These are phyloP conservation scores for Callinectes sapidus DNA, from an alignment of 2,888 invertebrate genomes.

Conservation along the genomic window DNA sequence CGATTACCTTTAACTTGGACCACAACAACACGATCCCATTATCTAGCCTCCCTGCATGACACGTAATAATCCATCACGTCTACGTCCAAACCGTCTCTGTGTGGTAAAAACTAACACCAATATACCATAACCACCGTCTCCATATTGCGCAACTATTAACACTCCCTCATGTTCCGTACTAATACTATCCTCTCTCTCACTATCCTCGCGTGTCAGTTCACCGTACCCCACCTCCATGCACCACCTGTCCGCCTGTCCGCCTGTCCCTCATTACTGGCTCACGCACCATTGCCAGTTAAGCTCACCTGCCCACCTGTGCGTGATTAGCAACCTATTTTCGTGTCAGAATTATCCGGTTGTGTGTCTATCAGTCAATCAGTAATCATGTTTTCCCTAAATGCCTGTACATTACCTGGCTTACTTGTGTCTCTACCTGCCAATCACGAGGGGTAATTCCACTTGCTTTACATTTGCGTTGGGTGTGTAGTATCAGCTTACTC, in stretches of 20 bases:
- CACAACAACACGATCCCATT: background rate
- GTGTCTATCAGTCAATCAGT: background rate
- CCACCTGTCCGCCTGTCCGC: too few species aligned
- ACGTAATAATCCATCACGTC: background rate
- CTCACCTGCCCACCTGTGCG: background rate
- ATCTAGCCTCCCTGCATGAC: background rate
- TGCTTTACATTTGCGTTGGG: background rate
- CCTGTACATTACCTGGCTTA: background rate
- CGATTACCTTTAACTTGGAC: background rate
- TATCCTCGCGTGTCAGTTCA: background rate
- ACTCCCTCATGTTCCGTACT: background rate
- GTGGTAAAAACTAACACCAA: background rate
- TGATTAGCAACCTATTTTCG: slow-evolving; percentile 18
- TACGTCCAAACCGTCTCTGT: background rate
- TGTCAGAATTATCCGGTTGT: background rate
- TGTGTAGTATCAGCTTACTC: too few species aligned
- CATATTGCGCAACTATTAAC: background rate
- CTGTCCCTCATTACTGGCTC: background rate
- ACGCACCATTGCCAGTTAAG: background rate
- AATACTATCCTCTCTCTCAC: background rate
- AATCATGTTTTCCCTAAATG: background rate
- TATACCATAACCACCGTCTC: background rate
- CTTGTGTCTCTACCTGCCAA: background rate
- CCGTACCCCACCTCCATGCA: background rate
- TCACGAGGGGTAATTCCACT: background rate